A percentile compares a stretch with the other conserved stretches of the same genome.
Evolutionary conservation across 2,888 invertebrate species (phyloP).

Genomic region (Labia minor): DNA sequence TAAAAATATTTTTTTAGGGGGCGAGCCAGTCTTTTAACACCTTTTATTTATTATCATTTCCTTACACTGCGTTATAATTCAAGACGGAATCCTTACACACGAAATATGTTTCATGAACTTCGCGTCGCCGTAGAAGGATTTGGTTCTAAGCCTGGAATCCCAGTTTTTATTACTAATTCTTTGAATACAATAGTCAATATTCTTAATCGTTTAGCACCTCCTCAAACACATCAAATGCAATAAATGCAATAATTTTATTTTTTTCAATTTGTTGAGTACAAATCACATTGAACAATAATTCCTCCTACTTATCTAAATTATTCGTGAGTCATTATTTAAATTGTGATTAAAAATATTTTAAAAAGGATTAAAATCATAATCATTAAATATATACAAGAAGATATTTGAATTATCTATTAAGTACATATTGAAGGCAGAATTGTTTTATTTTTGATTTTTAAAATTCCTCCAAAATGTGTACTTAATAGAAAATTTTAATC

Average conservation of each 20-base stretch:
- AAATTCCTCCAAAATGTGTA: too few species aligned
- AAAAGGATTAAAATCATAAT: too few species aligned
- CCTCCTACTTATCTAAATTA: neutral
- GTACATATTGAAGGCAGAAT: too few species aligned
- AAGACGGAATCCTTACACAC: conserved; percentile 89
- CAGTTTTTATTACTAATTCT: conserved; percentile 49
- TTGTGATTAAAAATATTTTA: too few species aligned
- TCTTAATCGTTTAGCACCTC: conserved; percentile 68
- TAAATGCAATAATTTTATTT: neutral
- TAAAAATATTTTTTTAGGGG: conserved; percentile 70
- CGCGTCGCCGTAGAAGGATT: conserved; percentile 57
- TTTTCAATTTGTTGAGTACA: neutral
- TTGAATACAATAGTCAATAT: conserved; percentile 53
- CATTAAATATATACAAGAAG: too few species aligned
- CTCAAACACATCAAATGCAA: conserved; percentile 30
- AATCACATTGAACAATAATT: neutral
- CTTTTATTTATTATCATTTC: conserved; percentile 96
- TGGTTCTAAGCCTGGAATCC: conserved; percentile 58
- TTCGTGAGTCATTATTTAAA: neutral
- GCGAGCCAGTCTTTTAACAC: conserved; percentile 77
- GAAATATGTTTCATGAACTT: conserved; percentile 84
- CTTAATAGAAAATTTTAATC: too few species aligned
- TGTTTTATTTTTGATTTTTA: too few species aligned
- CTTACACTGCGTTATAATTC: conserved; percentile 84
- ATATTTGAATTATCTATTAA: too few species aligned